Conservation (phyloP, 2,113 vertebrate genomes). For the Oreotragus oreotragus region DNA sequence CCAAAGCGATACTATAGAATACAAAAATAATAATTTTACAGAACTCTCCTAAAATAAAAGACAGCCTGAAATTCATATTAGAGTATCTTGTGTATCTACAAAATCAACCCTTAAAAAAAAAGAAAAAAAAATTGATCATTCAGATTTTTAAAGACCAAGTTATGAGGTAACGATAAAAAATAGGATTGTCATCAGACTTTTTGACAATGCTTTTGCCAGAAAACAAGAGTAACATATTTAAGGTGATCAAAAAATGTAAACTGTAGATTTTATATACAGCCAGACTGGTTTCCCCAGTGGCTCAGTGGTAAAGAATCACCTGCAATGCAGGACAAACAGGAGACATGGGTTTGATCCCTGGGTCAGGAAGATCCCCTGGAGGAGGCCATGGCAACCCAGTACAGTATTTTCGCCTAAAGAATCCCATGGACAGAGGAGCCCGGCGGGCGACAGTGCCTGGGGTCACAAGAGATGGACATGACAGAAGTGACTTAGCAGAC, state of each 20-base stretch:
- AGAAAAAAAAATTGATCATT: neutral
- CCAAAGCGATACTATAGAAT: neutral
- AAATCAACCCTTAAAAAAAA: neutral
- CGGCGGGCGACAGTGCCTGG: neutral
- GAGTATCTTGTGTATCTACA: neutral
- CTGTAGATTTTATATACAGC: neutral
- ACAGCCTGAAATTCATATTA: neutral
- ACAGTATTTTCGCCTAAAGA: neutral
- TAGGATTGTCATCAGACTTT: neutral
- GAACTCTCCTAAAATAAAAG: neutral
- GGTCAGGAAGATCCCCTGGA: neutral
- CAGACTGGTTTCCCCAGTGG: neutral
- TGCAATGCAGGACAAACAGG: neutral
- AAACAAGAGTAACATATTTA: neutral
- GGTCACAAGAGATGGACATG: neutral
- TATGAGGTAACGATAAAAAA: neutral
- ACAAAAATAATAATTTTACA: neutral
- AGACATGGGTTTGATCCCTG: neutral
- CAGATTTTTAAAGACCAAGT: neutral
- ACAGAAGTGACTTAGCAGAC: neutral
- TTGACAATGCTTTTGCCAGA: neutral
- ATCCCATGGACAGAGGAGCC: neutral
- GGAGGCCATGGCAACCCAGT: neutral
- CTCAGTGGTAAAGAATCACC: neutral
- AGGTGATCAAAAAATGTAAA: neutral